phyloP scores from a whole-genome alignment of 2,888 invertebrate genomes.

The Cataglyphis albicans region DNA sequence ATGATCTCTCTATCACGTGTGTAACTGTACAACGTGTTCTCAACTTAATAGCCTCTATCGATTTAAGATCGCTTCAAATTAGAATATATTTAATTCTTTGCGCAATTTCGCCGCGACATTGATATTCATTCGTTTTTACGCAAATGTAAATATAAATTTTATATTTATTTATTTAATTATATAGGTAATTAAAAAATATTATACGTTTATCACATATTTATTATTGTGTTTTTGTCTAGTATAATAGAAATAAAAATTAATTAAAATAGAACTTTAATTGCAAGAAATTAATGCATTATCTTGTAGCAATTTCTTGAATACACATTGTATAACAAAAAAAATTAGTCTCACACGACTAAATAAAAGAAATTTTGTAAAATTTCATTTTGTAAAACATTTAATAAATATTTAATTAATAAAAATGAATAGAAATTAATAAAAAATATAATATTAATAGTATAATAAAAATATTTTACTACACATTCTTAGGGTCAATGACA shows the following conservation, averaged over 20 bases:
- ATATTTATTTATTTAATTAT: background rate
- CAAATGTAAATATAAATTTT: background rate
- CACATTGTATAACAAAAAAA: background rate
- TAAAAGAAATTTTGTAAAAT: background rate
- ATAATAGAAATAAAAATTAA: background rate
- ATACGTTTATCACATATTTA: background rate
- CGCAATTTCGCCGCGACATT: background rate
- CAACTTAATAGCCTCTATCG: background rate
- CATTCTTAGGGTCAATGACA: background rate
- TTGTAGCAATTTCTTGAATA: background rate
- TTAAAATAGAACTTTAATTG: background rate
- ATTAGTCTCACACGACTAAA: background rate
- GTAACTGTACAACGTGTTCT: slow-evolving; percentile 18
- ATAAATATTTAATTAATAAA: too few species aligned
- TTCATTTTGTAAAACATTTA: background rate
- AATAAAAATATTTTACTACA: too few species aligned
- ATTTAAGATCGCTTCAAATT: background rate
- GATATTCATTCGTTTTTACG: background rate
- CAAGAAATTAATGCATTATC: background rate
- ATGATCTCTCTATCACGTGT: background rate
- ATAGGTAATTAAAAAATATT: background rate
- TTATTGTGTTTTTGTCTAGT: background rate
- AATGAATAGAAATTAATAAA: too few species aligned
- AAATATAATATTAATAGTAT: too few species aligned
- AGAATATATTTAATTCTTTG: background rate